Conservation (phyloP, 1,140 invertebrate genomes). For the Dreissena rostriformis region DNA sequence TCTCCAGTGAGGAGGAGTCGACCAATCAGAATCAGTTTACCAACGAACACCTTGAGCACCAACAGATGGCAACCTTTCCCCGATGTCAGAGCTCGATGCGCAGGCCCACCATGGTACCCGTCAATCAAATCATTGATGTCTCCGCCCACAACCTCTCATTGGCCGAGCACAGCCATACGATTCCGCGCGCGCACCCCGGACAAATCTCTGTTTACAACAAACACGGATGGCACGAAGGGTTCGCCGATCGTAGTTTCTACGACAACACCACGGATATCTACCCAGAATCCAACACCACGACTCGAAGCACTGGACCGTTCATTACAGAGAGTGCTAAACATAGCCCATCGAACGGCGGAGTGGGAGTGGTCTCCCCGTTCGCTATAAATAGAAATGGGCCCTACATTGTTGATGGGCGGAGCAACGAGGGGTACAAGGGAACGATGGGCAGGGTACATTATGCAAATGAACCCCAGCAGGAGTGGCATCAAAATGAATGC, state of each 20-base stretch:
- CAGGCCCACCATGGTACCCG: background rate
- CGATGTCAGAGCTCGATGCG: background rate
- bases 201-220: constrained; percentile 44
- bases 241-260: constrained; percentile 46
- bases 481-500: constrained; percentile 29
- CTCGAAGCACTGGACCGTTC: constrained; percentile 44
- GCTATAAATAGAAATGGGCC: constrained; percentile 47
- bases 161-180: background rate
- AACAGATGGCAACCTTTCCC: background rate
- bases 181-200: background rate
- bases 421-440: background rate
- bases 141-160: background rate
- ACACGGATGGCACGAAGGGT: constrained; percentile 45
- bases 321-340: constrained; percentile 16
- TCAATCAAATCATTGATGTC: background rate
- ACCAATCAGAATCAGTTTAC: constrained; percentile 16
- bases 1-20: constrained; percentile 30
- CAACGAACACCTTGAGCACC: background rate
- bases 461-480: constrained; percentile 24
- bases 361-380: constrained; percentile 34
- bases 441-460: background rate
- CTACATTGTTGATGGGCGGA: constrained; percentile 36
- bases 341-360: background rate
- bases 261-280: constrained; percentile 52
- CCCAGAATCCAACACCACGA: constrained; percentile 48